Conservation (phyloP, 2,113 vertebrate genomes). For the Corydoras maculifer region DNA sequence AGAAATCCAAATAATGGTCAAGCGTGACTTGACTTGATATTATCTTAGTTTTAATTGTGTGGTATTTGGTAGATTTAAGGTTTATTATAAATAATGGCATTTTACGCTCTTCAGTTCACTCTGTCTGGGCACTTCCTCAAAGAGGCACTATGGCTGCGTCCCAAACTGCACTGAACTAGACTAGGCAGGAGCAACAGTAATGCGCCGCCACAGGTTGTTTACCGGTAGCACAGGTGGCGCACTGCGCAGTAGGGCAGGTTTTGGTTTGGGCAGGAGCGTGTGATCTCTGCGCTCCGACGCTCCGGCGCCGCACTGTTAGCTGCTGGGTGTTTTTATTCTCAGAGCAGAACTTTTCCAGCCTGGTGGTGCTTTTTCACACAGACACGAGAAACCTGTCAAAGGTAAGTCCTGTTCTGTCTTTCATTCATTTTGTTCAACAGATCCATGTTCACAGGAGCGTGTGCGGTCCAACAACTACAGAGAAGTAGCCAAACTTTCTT, state of each 20-base stretch:
- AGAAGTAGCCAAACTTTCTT: too few relatives aligned
- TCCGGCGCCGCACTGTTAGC: too few relatives aligned
- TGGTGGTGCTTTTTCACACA: too few relatives aligned
- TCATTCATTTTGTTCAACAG: neutral
- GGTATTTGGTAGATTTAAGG: neutral
- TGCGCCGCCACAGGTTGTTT: neutral
- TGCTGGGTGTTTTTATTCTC: too few relatives aligned
- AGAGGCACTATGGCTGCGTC: conserved; percentile 4
- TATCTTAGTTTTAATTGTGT: too few relatives aligned
- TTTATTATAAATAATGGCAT: too few relatives aligned
- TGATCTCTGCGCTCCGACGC: neutral
- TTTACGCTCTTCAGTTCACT: neutral
- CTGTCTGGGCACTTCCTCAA: neutral
- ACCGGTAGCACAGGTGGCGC: conserved; percentile 2
- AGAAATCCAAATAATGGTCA: too few relatives aligned
- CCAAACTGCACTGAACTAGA: neutral
- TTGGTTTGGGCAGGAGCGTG: neutral
- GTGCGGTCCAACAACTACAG: neutral
- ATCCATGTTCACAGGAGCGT: neutral
- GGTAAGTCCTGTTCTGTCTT: too few relatives aligned
- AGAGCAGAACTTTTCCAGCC: too few relatives aligned
- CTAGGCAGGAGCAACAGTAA: neutral
- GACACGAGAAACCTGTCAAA: too few relatives aligned
- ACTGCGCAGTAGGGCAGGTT: neutral
- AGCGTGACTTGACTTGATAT: too few relatives aligned